Percentiles rank a stretch among this genome's conserved stretches.
These are phyloP conservation scores for Sarcoramphus papa DNA, from an alignment of 2,797 vertebrate genomes.

Conservation along the genomic window DNA sequence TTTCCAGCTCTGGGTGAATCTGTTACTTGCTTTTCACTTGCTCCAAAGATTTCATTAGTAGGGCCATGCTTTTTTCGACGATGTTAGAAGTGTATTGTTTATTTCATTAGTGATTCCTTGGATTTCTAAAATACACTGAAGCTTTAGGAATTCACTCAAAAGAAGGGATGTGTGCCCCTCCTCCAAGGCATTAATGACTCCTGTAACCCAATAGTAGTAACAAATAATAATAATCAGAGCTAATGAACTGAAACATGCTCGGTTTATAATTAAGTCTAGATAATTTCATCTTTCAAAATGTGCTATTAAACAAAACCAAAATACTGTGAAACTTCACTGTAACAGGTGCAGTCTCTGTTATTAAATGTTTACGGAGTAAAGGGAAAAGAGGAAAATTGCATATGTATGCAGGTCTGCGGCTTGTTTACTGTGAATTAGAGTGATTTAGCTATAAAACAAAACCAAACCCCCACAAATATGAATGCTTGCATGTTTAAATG, in stretches of 20 bases:
- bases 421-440: neutral
- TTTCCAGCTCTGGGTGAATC: neutral
- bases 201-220: neutral
- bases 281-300: neutral
- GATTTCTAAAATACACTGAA: neutral
- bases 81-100: neutral
- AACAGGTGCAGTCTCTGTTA: neutral
- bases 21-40: neutral
- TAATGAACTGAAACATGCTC: neutral
- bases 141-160: neutral
- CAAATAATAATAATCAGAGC: neutral
- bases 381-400: neutral
- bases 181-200: neutral
- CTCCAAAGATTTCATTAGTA: neutral
- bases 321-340: neutral
- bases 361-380: neutral
- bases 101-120: neutral
- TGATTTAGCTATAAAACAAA: neutral
- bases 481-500: neutral
- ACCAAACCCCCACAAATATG: neutral
- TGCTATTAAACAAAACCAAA: neutral
- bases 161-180: neutral
- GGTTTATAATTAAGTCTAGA: neutral
- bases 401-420: neutral
- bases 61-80: neutral